Base-by-base conservation (phyloP, 2,888 invertebrate genomes). In the Cerastis leucographa region DNA sequence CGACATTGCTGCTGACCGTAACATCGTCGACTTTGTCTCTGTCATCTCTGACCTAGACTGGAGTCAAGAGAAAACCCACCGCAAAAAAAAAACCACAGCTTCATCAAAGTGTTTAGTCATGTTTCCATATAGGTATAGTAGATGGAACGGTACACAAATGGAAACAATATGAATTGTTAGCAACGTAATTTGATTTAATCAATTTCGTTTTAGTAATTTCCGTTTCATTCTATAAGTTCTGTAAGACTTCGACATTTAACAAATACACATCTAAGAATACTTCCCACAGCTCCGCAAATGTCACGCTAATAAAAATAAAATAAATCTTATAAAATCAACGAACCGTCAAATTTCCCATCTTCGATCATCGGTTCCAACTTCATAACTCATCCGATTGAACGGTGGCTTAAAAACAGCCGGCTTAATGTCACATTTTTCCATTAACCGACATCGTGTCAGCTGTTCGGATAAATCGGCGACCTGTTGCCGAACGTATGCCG, bases 361-460 rank as follows among this genome's bases (percentile, higher is more conserved):
- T 89, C 90, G 90, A 92, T 92, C 89, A 90, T 91, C 92, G 88
- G 86, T 88, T 86, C 89, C 89, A 88, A 87, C 88, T 90, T 89
- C 92, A 93, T 93, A 93, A 93, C 92, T 94, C 94, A 94, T 92
- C 90, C 90, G 90, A 85, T 91, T 92, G 91, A 93, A 90, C 88
- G 88, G 85, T 90, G 90, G 91, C 92, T 94, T 91, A 93, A 92
- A 92, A 92, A 91, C 89, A 92, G 89, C 89, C 89, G 91, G 90
- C 90, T 92, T 93, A 90, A 92, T 92, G 92, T 93, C 94, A 93
- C 93, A 93, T 95, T 96, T 95, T 95, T 95, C 94, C 94, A 95
- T 95, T 94, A 95, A 90, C 89, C 89, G 88, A 91, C 91, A 92
- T 89, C 87, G 90, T 91, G 92, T 91, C 93, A 90, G 88, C 84